Evolutionary conservation across 2,888 invertebrate species (phyloP).

Genomic region (Mythimna vitellina): DNA sequence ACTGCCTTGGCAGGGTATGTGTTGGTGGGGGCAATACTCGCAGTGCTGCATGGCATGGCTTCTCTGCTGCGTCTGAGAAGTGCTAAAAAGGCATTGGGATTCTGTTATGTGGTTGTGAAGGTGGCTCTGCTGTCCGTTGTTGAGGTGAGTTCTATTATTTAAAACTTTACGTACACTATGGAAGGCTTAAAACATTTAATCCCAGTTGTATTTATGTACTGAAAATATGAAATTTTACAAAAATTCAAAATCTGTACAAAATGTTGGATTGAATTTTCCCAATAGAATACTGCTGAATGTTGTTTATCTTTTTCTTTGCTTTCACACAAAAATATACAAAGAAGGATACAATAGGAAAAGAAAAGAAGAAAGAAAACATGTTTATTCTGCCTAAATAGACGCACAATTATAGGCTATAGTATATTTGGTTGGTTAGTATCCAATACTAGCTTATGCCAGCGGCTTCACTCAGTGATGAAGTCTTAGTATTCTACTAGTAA

Average conservation of each 20-base stretch:
- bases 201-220: too few species aligned
- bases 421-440: too few species aligned
- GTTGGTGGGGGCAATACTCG: slow-evolving; percentile 95
- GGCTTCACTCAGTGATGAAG: too few species aligned
- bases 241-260: neutral
- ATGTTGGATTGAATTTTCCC: neutral
- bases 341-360: too few species aligned
- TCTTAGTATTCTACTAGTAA: too few species aligned
- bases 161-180: neutral
- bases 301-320: too few species aligned
- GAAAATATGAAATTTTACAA: neutral
- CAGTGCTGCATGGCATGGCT: slow-evolving; percentile 96
- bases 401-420: too few species aligned
- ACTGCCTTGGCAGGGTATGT: slow-evolving; percentile 98
- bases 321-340: neutral
- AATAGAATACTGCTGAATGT: neutral
- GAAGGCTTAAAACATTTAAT: too few species aligned
- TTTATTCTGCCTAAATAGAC: too few species aligned
- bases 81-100: slow-evolving; percentile 96
- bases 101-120: slow-evolving; percentile 97
- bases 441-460: too few species aligned
- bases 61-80: slow-evolving; percentile 95
- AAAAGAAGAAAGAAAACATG: too few species aligned
- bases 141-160: slow-evolving; percentile 92
- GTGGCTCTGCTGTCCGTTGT: slow-evolving; percentile 98